Evolutionary conservation across 2,797 vertebrate species (phyloP), one percentile per base, ranked within the genome.

Genomic region (Argyrosomus regius): DNA sequence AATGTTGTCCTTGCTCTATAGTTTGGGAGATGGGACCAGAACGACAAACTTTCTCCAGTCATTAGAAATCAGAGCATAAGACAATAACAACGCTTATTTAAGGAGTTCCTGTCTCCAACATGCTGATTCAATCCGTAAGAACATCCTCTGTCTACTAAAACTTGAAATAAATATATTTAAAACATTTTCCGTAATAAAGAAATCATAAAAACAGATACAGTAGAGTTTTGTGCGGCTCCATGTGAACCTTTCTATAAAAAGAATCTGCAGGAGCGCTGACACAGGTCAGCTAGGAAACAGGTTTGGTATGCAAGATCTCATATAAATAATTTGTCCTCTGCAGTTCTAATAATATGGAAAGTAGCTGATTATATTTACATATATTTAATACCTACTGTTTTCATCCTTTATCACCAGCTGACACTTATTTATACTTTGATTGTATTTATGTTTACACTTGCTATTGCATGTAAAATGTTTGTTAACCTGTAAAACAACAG

Each of bases 281-380:
- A 24, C 11, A 3, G 54, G 63, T 75, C 52, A 65, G 45, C 24
- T 64, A 17, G 45, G 45, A 24, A 61, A 52, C 57, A 60, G 18
- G 6, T 28, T 46, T 31, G 43, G 10, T 31, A 5, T 16, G 8
- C 6, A 69, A 28, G 66, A 45, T 13, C 9, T n/a, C 35, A 8
- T 53, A 6, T 5, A 18, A 5, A 35, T 24, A 14, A 61, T 60
- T 52, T 53, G 24, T 31, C 49, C 7, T 60, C 20, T 53, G 35
- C 48, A 28, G 8, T 60, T 35, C 17, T 53, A 17, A 31, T 50
- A 43, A 31, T 22, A 24, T 49, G 5, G 24, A 46, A 56, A 48
- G 46, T 16, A 28, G 26, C 24, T 76, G 52, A 68, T 60, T 45
- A 22, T 3, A 57, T 57, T 57, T 22, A 39, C 57, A 48, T 22